phyloP scores from a whole-genome alignment of 2,888 invertebrate genomes.

The Habroteleia sp. region DNA sequence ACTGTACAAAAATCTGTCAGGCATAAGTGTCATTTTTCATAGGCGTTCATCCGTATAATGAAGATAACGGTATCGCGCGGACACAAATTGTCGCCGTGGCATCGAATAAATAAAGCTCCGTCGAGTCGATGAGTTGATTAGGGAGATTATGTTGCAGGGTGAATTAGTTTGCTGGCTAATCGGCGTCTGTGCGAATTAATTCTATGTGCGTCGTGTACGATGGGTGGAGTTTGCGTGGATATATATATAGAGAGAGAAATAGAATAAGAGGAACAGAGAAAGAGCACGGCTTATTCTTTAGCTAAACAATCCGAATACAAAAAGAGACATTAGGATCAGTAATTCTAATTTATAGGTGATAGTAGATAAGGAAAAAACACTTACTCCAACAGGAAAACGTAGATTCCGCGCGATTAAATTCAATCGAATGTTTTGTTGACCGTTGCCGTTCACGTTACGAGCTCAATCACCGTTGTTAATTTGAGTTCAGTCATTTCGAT shows the following conservation, averaged over 20 bases:
- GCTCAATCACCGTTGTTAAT: background rate
- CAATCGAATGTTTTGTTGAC: slow-evolving; percentile 28
- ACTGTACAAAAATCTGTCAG: slow-evolving; percentile 46
- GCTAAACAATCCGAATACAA: background rate
- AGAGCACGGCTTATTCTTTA: background rate
- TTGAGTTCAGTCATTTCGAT: slow-evolving; percentile 10
- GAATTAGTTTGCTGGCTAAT: slow-evolving; percentile 52
- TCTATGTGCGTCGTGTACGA: slow-evolving; percentile 20
- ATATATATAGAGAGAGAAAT: background rate
- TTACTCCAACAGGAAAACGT: slow-evolving; percentile 19
- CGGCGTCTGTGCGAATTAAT: slow-evolving; percentile 31
- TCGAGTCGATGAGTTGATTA: slow-evolving; percentile 56
- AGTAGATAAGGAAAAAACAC: slow-evolving; percentile 10
- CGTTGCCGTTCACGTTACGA: background rate
- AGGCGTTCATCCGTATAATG: slow-evolving; percentile 54
- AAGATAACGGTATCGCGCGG: slow-evolving; percentile 48
- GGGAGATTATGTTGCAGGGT: slow-evolving; percentile 47
- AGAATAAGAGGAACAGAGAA: too few species aligned
- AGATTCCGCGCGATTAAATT: slow-evolving; percentile 33
- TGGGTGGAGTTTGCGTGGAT: background rate
- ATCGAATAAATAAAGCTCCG: slow-evolving; percentile 53
- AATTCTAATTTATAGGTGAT: slow-evolving; percentile 27
- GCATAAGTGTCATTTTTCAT: slow-evolving; percentile 47
- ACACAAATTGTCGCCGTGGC: slow-evolving; percentile 39
- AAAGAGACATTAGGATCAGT: slow-evolving; percentile 1